Evolutionary conservation across 2,888 invertebrate genomes (phyloP).

Genomic region (Rotaria socialis): DNA sequence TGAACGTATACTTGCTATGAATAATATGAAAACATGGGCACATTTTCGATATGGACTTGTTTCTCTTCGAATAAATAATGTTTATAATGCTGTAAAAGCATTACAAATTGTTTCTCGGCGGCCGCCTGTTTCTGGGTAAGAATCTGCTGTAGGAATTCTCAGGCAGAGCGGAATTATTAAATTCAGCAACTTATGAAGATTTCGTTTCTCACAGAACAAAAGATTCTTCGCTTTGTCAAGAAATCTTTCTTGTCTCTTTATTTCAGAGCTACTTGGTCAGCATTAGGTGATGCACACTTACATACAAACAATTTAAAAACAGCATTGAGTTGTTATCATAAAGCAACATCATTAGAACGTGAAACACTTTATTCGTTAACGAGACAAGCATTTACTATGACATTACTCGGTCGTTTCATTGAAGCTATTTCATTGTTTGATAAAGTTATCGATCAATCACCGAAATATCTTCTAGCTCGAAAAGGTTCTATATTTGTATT

Average conservation of each 20-base stretch:
- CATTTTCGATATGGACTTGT: background rate
- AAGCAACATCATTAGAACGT: constrained; percentile 69
- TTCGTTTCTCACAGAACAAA: background rate
- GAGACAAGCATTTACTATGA: background rate
- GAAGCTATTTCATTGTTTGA: background rate
- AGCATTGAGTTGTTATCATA: constrained; percentile 78
- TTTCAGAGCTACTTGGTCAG: constrained; percentile 72
- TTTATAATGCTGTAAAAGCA: background rate
- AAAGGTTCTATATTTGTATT: background rate
- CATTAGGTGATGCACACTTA: constrained; percentile 81
- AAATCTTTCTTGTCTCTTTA: background rate
- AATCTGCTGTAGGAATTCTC: too few species aligned
- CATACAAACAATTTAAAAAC: constrained; percentile 82
- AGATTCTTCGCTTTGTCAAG: too few species aligned
- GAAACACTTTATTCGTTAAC: constrained; percentile 64
- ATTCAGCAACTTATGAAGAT: too few species aligned
- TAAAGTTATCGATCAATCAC: background rate
- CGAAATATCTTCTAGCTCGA: background rate
- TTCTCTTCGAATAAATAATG: background rate
- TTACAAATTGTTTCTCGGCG: constrained; percentile 8
- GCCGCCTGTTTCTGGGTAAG: background rate
- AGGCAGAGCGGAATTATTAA: too few species aligned
- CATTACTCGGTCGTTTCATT: background rate
- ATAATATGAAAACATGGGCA: constrained; percentile 1
- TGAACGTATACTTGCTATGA: background rate